Conservation (phyloP, 37 sponge, comb jelly and placozoan species). For the Geodia barretti region DNA sequence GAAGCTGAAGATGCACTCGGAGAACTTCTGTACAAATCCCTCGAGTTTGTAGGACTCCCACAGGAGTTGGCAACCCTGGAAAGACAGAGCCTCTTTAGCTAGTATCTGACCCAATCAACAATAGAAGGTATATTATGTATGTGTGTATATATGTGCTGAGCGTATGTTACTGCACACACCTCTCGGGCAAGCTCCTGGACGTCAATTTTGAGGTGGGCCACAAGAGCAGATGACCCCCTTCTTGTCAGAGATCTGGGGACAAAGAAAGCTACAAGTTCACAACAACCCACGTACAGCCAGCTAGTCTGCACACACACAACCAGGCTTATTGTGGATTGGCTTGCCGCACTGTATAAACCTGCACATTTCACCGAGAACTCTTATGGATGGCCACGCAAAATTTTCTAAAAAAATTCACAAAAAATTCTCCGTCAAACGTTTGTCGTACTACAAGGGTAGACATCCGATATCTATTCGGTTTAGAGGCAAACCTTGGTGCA, state of each 20-base stretch:
- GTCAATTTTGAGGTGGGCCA: constrained; percentile 79
- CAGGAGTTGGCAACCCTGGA: constrained; percentile 62
- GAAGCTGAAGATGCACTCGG: constrained; percentile 75
- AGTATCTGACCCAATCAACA: too few species aligned
- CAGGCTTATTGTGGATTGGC: too few species aligned
- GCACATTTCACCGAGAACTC: too few species aligned
- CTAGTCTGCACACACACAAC: too few species aligned
- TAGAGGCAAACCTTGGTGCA: constrained; percentile 91
- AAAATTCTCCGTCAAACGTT: too few species aligned
- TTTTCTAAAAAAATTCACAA: too few species aligned
- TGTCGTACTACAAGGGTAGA: too few species aligned
- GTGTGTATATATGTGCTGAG: not conserved
- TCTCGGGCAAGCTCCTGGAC: constrained; percentile 77
- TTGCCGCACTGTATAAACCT: too few species aligned
- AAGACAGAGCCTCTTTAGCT: not conserved
- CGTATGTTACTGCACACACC: constrained; percentile 31
- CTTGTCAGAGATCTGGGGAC: constrained; percentile 61
- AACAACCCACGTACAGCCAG: too few species aligned
- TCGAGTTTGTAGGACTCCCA: constrained; percentile 92
- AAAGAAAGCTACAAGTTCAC: too few species aligned
- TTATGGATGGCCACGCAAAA: too few species aligned
- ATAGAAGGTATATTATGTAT: not conserved
- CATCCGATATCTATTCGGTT: too few species aligned
- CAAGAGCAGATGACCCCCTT: constrained; percentile 54
- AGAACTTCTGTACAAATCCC: constrained; percentile 76